A percentile compares a stretch with the other conserved stretches of the same genome.
Conservation (phyloP, 2,113 vertebrate genomes). For the Lepisosteus oculatus region DNA sequence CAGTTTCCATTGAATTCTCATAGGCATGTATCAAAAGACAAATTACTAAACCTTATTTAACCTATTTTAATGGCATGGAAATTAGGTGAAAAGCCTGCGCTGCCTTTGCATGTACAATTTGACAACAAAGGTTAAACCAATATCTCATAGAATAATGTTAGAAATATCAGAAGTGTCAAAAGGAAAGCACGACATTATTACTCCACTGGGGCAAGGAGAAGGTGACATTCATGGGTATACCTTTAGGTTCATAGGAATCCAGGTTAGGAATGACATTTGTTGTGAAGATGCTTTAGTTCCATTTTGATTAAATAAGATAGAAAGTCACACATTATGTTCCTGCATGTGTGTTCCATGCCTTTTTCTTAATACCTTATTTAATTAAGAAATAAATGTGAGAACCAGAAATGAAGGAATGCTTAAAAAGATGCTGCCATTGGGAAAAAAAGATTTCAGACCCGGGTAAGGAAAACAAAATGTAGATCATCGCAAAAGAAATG, state of each 20-base stretch:
- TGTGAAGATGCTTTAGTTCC: neutral
- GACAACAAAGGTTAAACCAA: slow-evolving; percentile 25
- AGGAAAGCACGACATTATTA: slow-evolving; percentile 9
- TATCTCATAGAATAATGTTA: slow-evolving; percentile 14
- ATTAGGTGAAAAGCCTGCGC: neutral
- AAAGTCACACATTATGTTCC: too few species aligned
- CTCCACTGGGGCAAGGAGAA: slow-evolving; percentile 12
- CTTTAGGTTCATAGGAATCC: neutral
- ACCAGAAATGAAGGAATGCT: too few species aligned
- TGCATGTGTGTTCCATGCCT: too few species aligned
- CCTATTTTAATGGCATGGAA: slow-evolving; percentile 1
- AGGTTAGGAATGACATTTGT: neutral
- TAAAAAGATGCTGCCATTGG: too few species aligned
- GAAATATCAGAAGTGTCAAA: slow-evolving; percentile 20
- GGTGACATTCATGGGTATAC: neutral
- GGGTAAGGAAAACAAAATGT: too few species aligned
- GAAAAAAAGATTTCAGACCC: too few species aligned
- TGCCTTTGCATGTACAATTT: slow-evolving; percentile 5
- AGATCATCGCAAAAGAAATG: too few species aligned
- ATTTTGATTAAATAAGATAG: too few species aligned
- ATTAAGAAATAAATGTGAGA: too few species aligned
- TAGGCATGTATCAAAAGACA: slow-evolving; percentile 14
- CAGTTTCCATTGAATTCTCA: slow-evolving; percentile 1
- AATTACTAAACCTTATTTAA: slow-evolving; percentile 9
- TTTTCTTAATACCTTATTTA: too few species aligned